A percentile compares a stretch with the other conserved stretches of the same genome.
These are phyloP conservation scores for Columba guinea DNA, from an alignment of 2,797 vertebrate genomes.

Conservation along the genomic window DNA sequence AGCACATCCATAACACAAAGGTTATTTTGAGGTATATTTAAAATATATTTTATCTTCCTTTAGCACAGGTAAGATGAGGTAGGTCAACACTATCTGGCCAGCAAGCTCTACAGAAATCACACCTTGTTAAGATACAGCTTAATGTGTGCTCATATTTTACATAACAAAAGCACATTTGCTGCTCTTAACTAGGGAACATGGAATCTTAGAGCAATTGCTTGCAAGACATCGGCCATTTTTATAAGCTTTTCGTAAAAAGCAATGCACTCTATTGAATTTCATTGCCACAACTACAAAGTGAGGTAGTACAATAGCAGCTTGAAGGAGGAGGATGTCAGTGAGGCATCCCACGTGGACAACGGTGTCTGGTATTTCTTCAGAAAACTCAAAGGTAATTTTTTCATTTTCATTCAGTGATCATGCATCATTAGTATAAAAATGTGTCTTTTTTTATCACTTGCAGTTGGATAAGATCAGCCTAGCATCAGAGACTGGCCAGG, in stretches of 20 bases:
- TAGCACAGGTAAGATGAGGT: neutral
- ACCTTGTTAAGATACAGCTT: neutral
- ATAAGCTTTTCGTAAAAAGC: neutral
- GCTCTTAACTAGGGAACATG: neutral
- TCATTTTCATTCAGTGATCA: neutral
- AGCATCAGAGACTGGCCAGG: neutral
- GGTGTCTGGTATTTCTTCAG: neutral
- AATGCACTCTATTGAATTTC: neutral
- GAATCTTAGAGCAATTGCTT: neutral
- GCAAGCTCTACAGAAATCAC: neutral
- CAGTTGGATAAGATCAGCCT: neutral
- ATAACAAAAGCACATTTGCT: neutral
- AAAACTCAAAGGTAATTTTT: neutral
- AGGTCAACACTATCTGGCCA: neutral
- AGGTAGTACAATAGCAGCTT: neutral
- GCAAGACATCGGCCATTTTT: neutral
- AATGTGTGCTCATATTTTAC: neutral
- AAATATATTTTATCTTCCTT: neutral
- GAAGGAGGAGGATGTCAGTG: neutral
- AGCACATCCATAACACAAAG: neutral
- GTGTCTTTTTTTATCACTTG: neutral
- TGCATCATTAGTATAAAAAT: neutral
- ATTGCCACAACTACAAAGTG: neutral
- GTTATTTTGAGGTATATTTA: neutral
- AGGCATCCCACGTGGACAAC: neutral